Conservation (phyloP, 2,888 invertebrate species). For the Cyrtodaria siliqua region DNA sequence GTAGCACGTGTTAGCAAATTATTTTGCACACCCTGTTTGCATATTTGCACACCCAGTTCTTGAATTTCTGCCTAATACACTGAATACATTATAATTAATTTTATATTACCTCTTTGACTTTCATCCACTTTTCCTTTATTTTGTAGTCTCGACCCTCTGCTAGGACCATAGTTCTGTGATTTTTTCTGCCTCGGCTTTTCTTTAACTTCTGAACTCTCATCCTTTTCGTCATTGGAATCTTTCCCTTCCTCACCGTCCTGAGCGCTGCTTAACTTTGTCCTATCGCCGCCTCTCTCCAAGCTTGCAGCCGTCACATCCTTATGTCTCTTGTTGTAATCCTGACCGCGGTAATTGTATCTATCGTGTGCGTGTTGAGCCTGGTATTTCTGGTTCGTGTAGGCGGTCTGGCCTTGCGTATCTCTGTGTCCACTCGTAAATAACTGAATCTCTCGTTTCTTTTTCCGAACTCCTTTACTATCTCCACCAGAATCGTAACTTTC, state of each 20-base stretch:
- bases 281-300: constrained; percentile 45
- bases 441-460: constrained; percentile 24
- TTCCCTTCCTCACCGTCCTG: constrained; percentile 2
- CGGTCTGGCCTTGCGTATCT: constrained; percentile 17
- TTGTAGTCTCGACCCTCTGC: constrained; percentile 36
- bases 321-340: constrained; percentile 59
- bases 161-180: constrained; percentile 54
- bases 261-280: constrained; percentile 31
- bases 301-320: constrained; percentile 24
- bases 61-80: too few species aligned
- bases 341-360: constrained; percentile 51
- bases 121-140: constrained; percentile 63
- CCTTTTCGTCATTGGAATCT: constrained; percentile 1
- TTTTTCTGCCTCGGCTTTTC: constrained; percentile 34
- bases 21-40: too few species aligned
- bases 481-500: neutral
- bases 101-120: constrained; percentile 66
- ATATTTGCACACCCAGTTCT: too few species aligned
- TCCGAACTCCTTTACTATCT: constrained; percentile 4
- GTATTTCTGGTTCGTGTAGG: constrained; percentile 1
- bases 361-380: constrained; percentile 26
- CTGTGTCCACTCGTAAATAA: constrained; percentile 20
- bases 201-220: neutral
- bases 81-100: neutral
- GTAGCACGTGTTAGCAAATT: too few species aligned